A percentile compares a stretch with the other conserved stretches of the same genome.
Evolutionary conservation across 2,797 vertebrate genomes (phyloP).

Genomic region (Lacerta agilis): DNA sequence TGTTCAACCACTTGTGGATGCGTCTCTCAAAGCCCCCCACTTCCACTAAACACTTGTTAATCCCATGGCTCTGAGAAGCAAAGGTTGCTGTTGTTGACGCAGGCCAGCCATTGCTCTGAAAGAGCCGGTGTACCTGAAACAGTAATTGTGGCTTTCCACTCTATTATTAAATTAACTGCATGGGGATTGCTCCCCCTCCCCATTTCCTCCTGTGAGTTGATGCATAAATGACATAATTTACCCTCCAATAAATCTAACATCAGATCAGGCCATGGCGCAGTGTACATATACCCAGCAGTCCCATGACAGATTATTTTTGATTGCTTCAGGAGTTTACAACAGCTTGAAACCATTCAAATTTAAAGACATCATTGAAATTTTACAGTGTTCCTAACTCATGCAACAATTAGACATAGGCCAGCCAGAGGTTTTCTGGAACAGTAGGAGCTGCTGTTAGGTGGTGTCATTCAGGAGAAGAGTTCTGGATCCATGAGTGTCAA

Average conservation of each 20-base stretch:
- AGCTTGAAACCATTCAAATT: conserved; percentile 77
- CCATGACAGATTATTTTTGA: conserved; percentile 80
- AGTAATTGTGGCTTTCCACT: conserved; percentile 80
- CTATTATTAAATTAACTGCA: conserved; percentile 84
- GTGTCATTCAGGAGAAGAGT: background rate
- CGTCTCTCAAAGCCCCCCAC: conserved; percentile 60
- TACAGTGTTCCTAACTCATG: conserved; percentile 61
- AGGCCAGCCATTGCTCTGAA: conserved; percentile 76
- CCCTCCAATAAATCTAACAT: conserved; percentile 81
- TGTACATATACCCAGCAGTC: conserved; percentile 73
- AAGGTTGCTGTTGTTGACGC: conserved; percentile 68
- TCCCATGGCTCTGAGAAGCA: conserved; percentile 73
- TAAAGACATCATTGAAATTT: conserved; percentile 76
- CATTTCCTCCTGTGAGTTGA: conserved; percentile 79
- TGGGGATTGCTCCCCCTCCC: conserved; percentile 70
- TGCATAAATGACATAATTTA: conserved; percentile 83
- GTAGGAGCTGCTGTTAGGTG: background rate
- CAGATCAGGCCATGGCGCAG: conserved; percentile 77
- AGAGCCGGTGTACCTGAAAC: conserved; percentile 78
- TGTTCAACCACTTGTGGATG: conserved; percentile 74
- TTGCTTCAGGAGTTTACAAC: conserved; percentile 74
- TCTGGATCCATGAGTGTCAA: background rate
- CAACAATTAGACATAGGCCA: conserved; percentile 17
- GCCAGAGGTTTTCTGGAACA: background rate
- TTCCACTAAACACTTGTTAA: conserved; percentile 71